Evolutionary conservation across 1,140 invertebrate species (phyloP).

Genomic region (Temnothorax longispinosus): DNA sequence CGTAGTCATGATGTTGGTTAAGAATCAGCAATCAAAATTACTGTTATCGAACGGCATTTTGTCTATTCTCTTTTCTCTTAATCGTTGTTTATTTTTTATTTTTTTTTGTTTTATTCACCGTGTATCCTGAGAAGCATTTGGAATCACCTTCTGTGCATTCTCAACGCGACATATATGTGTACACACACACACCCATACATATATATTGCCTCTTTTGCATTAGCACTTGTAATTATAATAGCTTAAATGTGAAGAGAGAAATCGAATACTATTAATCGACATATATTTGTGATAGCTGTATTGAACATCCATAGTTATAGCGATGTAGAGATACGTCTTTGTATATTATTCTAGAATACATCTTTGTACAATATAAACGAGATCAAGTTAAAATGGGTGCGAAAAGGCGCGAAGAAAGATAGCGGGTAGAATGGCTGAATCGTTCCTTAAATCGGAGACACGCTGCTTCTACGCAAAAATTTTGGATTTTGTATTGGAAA

Average conservation of each 20-base stretch:
- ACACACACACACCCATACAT: neutral
- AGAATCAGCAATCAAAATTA: constrained; percentile 66
- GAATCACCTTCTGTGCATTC: neutral
- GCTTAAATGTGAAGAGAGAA: constrained; percentile 49
- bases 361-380: constrained; percentile 69
- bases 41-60: constrained; percentile 29
- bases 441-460: constrained; percentile 55
- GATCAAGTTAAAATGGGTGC: constrained; percentile 54
- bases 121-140: neutral
- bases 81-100: constrained; percentile 1
- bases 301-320: constrained; percentile 72
- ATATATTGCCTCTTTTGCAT: constrained; percentile 42
- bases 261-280: constrained; percentile 44
- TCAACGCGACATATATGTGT: neutral
- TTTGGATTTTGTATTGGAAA: constrained; percentile 30
- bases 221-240: constrained; percentile 55
- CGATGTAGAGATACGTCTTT: constrained; percentile 59
- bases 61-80: constrained; percentile 5
- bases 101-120: constrained; percentile 12
- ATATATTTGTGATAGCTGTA: constrained; percentile 55
- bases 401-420: constrained; percentile 47
- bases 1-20: constrained; percentile 46
- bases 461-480: constrained; percentile 33
- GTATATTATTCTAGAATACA: constrained; percentile 67
- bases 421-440: constrained; percentile 61